Evolutionary conservation across 2,113 vertebrate species (phyloP).

Genomic region (Cnemophilus loriae): DNA sequence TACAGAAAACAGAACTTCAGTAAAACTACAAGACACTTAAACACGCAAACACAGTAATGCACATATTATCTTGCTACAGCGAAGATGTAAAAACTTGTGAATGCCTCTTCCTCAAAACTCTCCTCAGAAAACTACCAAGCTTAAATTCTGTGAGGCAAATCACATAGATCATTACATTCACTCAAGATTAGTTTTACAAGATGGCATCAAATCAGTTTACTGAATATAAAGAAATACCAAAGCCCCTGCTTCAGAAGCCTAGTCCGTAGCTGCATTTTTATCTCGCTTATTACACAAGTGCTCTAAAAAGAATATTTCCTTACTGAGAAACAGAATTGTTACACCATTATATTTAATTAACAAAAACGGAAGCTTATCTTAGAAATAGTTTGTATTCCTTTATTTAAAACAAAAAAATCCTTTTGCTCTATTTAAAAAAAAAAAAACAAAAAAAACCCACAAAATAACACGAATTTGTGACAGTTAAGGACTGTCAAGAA

Average conservation of each 20-base stretch:
- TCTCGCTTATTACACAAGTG: not conserved
- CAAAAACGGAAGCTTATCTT: not conserved
- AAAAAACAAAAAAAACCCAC: too few relatives aligned
- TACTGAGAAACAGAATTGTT: not conserved
- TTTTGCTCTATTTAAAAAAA: not conserved
- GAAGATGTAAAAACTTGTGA: not conserved
- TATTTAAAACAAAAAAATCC: not conserved
- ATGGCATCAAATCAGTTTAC: not conserved
- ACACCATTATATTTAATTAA: not conserved
- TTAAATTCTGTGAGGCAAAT: not conserved
- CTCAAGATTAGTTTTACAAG: not conserved
- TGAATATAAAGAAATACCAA: not conserved
- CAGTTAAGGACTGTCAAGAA: not conserved
- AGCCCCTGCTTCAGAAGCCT: not conserved
- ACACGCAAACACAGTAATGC: not conserved
- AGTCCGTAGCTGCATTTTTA: not conserved
- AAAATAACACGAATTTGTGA: rapidly evolving
- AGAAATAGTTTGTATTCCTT: not conserved
- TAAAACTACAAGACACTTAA: not conserved
- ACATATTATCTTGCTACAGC: not conserved
- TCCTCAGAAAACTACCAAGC: not conserved
- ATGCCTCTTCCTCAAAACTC: not conserved
- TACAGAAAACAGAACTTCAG: not conserved
- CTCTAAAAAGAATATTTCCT: not conserved
- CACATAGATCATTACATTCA: not conserved